Conservation (phyloP, 1,140 invertebrate species). For the Sarcophaga bullata region DNA sequence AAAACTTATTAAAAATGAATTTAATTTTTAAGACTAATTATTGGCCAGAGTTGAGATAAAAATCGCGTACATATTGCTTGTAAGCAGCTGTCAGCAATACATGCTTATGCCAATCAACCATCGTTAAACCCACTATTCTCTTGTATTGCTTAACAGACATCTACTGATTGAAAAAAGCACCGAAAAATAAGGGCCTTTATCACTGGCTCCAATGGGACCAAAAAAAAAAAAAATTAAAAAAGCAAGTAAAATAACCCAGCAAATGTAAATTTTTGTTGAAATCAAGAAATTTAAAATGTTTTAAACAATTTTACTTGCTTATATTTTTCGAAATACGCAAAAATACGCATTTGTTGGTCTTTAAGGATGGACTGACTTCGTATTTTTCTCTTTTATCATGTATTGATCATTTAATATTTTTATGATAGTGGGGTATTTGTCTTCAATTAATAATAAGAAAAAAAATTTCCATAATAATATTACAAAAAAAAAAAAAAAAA, state of each 20-base stretch:
- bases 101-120: too few relatives aligned
- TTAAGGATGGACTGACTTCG: neutral
- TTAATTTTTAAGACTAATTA: neutral
- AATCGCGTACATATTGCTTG: too few relatives aligned
- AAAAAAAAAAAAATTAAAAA: too few relatives aligned
- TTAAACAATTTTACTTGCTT: too few relatives aligned
- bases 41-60: too few relatives aligned
- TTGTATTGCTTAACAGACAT: neutral
- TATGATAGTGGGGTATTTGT: neutral
- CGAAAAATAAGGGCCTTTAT: neutral
- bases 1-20: neutral
- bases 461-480: too few relatives aligned
- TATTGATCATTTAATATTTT: neutral
- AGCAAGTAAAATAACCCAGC: neutral
- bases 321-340: too few relatives aligned
- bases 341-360: neutral
- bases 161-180: neutral
- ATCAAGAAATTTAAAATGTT: too few relatives aligned
- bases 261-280: too few relatives aligned
- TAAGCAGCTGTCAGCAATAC: too few relatives aligned
- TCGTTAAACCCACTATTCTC: neutral
- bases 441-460: too few relatives aligned
- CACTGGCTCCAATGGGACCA: neutral
- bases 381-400: too few relatives aligned
- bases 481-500: neutral